A percentile compares a stretch with the other conserved stretches of the same genome.
Conservation (phyloP, 2,888 invertebrate species). For the Escarpia spicata region DNA sequence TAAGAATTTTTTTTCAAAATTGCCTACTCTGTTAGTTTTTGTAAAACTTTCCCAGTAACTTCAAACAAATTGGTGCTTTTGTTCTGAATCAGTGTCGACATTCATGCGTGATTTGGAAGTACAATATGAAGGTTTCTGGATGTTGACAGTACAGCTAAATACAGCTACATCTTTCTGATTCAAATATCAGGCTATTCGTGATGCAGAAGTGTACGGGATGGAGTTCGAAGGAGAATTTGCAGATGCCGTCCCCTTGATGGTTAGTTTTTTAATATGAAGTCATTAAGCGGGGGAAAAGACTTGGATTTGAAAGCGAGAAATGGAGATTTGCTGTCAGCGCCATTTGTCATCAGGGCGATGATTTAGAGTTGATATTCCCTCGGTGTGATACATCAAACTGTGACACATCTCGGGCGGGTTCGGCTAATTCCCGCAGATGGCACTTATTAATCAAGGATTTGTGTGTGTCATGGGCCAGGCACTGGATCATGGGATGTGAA, state of each 20-base stretch:
- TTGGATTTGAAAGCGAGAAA: neutral
- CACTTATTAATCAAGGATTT: neutral
- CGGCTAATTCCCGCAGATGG: neutral
- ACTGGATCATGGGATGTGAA: neutral
- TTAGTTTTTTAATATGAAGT: neutral
- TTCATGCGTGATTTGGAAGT: neutral
- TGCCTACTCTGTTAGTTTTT: neutral
- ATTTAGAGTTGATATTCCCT: neutral
- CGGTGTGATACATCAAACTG: neutral
- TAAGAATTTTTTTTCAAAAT: neutral
- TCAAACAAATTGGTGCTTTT: neutral
- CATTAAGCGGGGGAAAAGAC: neutral
- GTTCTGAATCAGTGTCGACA: neutral
- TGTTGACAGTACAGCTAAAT: neutral
- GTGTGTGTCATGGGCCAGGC: neutral
- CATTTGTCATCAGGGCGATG: neutral
- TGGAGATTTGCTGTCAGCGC: neutral
- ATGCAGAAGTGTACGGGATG: neutral
- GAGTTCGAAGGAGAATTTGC: neutral
- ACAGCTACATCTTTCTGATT: neutral
- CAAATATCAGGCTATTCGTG: neutral
- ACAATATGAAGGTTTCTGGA: neutral
- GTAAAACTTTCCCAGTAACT: neutral
- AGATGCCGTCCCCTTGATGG: neutral
- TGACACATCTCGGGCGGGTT: neutral